Conservation (phyloP, 2,888 invertebrate species). For the Drosophila colorata region DNA sequence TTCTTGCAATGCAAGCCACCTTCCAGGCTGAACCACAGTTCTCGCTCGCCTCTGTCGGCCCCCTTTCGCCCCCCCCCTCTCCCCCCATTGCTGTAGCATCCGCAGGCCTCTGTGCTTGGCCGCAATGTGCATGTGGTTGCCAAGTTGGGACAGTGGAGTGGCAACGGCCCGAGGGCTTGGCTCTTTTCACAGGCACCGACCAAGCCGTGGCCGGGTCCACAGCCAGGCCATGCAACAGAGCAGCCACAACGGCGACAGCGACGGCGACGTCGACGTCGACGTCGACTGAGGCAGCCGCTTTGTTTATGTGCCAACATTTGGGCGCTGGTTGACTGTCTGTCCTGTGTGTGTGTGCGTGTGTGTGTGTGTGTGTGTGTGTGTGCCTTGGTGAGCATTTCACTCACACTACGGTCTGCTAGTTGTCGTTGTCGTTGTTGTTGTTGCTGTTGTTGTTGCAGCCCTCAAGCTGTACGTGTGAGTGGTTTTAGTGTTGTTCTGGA, state of each 20-base stretch:
- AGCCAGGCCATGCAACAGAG: conserved; percentile 13
- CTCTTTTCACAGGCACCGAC: conserved; percentile 50
- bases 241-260: conserved; percentile 12
- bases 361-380: conserved; percentile 1
- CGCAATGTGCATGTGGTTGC: conserved; percentile 64
- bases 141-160: conserved; percentile 32
- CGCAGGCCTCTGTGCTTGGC: conserved; percentile 32
- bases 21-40: conserved; percentile 8
- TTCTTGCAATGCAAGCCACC: conserved; percentile 38
- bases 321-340: conserved; percentile 33
- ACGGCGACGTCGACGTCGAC: conserved; percentile 1
- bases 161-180: conserved; percentile 53
- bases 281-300: conserved; percentile 48
- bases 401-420: conserved; percentile 18
- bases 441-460: conserved; percentile 47
- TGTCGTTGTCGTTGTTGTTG: conserved; percentile 39
- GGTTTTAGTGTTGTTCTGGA: conserved; percentile 80
- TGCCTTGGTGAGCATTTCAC: conserved; percentile 32
- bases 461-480: conserved; percentile 76
- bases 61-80: background rate
- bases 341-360: conserved; percentile 6
- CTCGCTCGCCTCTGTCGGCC: background rate
- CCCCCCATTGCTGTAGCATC: background rate
- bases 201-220: conserved; percentile 12
- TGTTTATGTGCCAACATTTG: conserved; percentile 74